Percentiles rank a stretch among this genome's conserved stretches.
These are phyloP conservation scores for Chelmon rostratus DNA, from an alignment of 2,797 vertebrate species.

Conservation along the genomic window DNA sequence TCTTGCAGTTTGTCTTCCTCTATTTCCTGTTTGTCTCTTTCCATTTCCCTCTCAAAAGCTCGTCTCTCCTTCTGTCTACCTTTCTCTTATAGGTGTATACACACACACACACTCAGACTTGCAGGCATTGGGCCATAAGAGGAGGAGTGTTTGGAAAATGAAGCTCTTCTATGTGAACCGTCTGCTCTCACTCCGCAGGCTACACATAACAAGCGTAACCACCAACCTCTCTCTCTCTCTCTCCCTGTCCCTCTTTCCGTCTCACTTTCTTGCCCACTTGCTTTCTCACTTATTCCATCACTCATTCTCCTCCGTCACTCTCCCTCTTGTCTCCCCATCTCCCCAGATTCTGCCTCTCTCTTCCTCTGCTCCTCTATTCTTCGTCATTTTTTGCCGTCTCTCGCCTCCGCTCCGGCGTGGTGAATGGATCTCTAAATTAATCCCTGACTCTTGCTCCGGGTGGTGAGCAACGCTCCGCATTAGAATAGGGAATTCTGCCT, in stretches of 20 bases:
- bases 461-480: slow-evolving; percentile 65
- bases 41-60: not conserved
- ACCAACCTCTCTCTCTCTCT: slow-evolving; percentile 32
- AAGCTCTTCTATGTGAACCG: slow-evolving; percentile 54
- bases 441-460: slow-evolving; percentile 75
- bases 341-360: slow-evolving; percentile 31
- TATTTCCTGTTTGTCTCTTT: not conserved
- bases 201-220: slow-evolving; percentile 53
- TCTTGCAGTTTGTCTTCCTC: slow-evolving; percentile 1
- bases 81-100: not conserved
- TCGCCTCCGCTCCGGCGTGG: slow-evolving; percentile 57
- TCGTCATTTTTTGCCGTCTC: slow-evolving; percentile 45
- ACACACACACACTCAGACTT: not conserved
- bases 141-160: slow-evolving; percentile 55
- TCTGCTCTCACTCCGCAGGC: slow-evolving; percentile 58
- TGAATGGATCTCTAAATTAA: slow-evolving; percentile 83
- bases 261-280: slow-evolving; percentile 20
- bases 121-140: slow-evolving; percentile 35
- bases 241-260: not conserved
- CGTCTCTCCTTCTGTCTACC: slow-evolving; percentile 3
- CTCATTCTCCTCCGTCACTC: slow-evolving; percentile 15
- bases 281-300: slow-evolving; percentile 3
- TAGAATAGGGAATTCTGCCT: slow-evolving; percentile 75
- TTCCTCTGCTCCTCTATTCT: slow-evolving; percentile 33
- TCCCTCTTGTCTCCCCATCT: slow-evolving; percentile 39